phyloP scores from a whole-genome alignment of 2,797 vertebrate species.

The Cirrhinus mrigala region DNA sequence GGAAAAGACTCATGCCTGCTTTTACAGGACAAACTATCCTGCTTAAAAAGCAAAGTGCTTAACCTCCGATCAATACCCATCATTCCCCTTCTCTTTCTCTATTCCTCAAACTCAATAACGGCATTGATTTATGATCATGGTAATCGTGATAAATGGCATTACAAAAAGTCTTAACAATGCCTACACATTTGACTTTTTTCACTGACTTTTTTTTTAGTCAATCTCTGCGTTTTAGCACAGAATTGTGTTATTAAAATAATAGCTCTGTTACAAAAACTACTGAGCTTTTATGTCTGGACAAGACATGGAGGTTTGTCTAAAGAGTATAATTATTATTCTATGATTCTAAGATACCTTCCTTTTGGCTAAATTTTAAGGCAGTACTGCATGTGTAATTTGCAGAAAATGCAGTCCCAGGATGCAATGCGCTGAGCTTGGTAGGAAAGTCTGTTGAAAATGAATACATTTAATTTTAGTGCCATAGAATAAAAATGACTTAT shows the following conservation, averaged over 20 bases:
- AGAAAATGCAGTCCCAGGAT: not conserved
- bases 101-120: slow-evolving; percentile 15
- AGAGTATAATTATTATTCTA: too few relatives aligned
- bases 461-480: not conserved
- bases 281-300: not conserved
- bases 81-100: slow-evolving; percentile 14
- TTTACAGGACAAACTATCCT: slow-evolving; percentile 5
- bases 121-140: slow-evolving; percentile 20
- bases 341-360: not conserved
- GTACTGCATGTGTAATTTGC: not conserved
- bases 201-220: not conserved
- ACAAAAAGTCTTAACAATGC: slow-evolving; percentile 30
- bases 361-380: not conserved
- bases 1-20: slow-evolving; percentile 8
- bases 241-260: not conserved
- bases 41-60: slow-evolving; percentile 36
- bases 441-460: not conserved
- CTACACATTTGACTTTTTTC: not conserved
- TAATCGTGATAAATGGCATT: slow-evolving; percentile 22
- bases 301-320: not conserved
- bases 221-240: not conserved
- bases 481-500: not conserved
- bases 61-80: slow-evolving; percentile 25
- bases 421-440: not conserved
- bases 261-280: not conserved